phyloP scores from a whole-genome alignment of 37 sponge, comb jelly and placozoan genomes.

The Bolinopsis microptera region DNA sequence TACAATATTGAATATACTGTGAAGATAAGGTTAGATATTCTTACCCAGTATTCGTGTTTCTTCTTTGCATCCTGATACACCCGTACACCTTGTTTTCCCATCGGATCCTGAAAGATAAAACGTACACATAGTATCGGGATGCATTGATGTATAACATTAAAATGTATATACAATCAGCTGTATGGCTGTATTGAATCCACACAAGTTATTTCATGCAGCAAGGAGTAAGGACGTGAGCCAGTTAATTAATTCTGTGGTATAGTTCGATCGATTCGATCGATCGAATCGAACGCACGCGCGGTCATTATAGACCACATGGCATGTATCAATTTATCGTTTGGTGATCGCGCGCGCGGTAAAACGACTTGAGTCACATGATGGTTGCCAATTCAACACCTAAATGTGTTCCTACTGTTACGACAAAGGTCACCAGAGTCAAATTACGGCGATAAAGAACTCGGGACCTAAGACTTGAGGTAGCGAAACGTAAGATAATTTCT shows the following conservation, averaged over 20 bases:
- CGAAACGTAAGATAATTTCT: no score
- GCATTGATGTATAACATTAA: no score
- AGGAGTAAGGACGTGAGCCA: not conserved
- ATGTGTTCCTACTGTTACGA: not conserved
- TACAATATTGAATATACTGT: no score
- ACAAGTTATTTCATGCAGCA: no score
- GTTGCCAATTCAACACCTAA: not conserved
- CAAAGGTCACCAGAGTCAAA: not conserved
- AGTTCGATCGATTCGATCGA: no score
- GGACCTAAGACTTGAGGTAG: not conserved
- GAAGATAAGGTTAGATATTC: not conserved
- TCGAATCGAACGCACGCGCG: no score
- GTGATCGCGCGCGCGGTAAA: not conserved
- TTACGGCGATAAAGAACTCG: not conserved
- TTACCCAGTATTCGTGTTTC: conserved; percentile 42
- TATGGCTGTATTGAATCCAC: no score
- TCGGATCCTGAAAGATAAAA: conserved; percentile 36
- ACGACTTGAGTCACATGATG: not conserved
- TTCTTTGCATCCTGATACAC: conserved; percentile 52
- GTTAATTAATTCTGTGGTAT: no score
- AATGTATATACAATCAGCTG: no score
- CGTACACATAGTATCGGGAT: not conserved
- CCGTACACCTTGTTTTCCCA: conserved; percentile 20
- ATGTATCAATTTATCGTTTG: not conserved
- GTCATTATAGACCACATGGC: conserved; percentile 59